These are phyloP conservation scores for Rhimphoctona megacephalus DNA, from an alignment of 2,888 invertebrate species.

Conservation along the genomic window DNA sequence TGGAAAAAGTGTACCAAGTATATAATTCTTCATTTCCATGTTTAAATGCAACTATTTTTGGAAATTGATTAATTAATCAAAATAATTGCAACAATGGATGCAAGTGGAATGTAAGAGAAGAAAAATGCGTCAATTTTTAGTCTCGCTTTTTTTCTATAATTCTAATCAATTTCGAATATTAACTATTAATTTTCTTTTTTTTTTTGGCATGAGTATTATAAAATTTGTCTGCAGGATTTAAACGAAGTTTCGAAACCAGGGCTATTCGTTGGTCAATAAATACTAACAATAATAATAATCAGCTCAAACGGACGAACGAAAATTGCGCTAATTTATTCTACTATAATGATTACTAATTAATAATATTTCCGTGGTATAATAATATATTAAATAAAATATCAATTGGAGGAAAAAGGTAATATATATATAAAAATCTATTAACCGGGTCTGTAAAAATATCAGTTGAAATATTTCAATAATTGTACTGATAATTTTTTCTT, in stretches of 20 bases:
- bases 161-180: background rate
- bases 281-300: slow-evolving; percentile 31
- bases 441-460: slow-evolving; percentile 7
- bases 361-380: slow-evolving; percentile 28
- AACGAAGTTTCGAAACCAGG: background rate
- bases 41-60: background rate
- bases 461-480: slow-evolving; percentile 17
- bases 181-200: background rate
- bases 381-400: slow-evolving; percentile 44
- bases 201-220: background rate
- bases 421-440: slow-evolving; percentile 19
- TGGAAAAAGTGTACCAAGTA: background rate
- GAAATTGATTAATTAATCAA: background rate
- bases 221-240: slow-evolving; percentile 5
- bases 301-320: background rate
- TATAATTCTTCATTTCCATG: background rate
- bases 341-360: slow-evolving; percentile 13
- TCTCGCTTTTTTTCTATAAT: background rate
- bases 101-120: slow-evolving; percentile 11
- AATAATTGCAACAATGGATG: background rate
- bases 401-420: slow-evolving; percentile 20
- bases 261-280: slow-evolving; percentile 6
- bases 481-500: slow-evolving; percentile 31
- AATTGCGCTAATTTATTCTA: background rate
- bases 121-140: background rate